Base-by-base conservation (phyloP, 2,797 vertebrate genomes). In the Erethizon dorsatum region DNA sequence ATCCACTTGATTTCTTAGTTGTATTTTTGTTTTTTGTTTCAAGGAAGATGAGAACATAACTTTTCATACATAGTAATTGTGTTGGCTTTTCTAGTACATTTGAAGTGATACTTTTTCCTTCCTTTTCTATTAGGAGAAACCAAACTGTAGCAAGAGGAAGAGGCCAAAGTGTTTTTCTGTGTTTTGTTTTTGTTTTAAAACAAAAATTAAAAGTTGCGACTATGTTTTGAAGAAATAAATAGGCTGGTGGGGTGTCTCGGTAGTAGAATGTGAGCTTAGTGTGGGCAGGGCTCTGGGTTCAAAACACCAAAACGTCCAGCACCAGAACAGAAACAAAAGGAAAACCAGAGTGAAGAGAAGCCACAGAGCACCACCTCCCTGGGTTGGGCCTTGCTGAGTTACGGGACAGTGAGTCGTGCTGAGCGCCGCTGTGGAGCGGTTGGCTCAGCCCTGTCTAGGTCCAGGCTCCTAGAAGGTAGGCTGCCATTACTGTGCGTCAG, bases 51-150 rank as follows among this genome's bases (percentile, higher is more conserved):
- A 87, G 7, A 94, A 87, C 13, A 73, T 31, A 82, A 83, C 59
- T 88, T 85, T 67, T 37, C 52, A 87, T 22, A 41, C 89, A 75
- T 11, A 84, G 2, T 69, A n/a, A 63, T 79, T 87, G 20, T 90
- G 79, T 91, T 93, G 57, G 61, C 71, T 89, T 96, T 86, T 63
- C 88, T 85, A n/a, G 33, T 56, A 63, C 61, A 7, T 41, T n/a
- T 89, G 54, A 97, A 90, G 13, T 87, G 26, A 26, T 88, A 50
- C 10, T 63, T 91, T 95, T 75, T 6, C 15, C 24, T 50, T 88
- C 33, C n/a, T 6, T 96, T 56, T 93, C 56, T 91, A 26, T 78
- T 77, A 87, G 45, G 69, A 96, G 37, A n/a, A 96, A 92, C 31
- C 45, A 96, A 57, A 88, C 54, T 87, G 20, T 88, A 94, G 56